Percentiles rank a stretch among this genome's conserved stretches.
Evolutionary conservation across 2,113 vertebrate genomes (phyloP).

Genomic region (Promerops cafer): DNA sequence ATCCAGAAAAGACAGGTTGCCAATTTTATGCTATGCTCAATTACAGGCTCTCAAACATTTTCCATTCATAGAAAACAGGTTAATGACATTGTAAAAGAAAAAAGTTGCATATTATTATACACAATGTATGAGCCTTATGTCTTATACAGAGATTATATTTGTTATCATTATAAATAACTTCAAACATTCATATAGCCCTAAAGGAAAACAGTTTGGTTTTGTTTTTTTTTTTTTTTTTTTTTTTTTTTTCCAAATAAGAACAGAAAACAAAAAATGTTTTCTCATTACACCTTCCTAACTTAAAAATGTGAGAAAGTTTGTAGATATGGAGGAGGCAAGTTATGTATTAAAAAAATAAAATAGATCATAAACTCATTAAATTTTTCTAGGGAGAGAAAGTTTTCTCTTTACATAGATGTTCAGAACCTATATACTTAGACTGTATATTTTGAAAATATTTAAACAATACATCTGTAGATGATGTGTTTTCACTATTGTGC

Average conservation of each 20-base stretch:
- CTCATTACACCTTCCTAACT: not conserved
- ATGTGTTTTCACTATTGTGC: not conserved
- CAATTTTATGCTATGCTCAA: not conserved
- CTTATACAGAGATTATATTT: not conserved
- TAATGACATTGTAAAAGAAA: not conserved
- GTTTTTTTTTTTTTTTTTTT: rapidly evolving
- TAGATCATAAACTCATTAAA: not conserved
- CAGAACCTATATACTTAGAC: not conserved
- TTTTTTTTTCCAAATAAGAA: not conserved
- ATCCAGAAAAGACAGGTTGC: not conserved
- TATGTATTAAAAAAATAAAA: not conserved
- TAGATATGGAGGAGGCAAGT: not conserved
- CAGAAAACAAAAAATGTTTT: not conserved
- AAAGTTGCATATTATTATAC: not conserved
- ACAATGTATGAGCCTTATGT: not conserved
- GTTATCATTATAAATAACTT: not conserved
- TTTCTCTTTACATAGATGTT: not conserved
- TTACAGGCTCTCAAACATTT: not conserved
- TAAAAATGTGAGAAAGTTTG: not conserved
- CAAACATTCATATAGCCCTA: not conserved
- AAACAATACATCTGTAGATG: not conserved
- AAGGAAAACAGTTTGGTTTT: not conserved
- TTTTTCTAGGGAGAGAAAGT: not conserved
- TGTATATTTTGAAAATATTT: not conserved
- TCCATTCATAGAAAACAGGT: not conserved